These are phyloP conservation scores for Minunthozetes semirufus DNA, from an alignment of 2,888 invertebrate genomes.

Conservation along the genomic window DNA sequence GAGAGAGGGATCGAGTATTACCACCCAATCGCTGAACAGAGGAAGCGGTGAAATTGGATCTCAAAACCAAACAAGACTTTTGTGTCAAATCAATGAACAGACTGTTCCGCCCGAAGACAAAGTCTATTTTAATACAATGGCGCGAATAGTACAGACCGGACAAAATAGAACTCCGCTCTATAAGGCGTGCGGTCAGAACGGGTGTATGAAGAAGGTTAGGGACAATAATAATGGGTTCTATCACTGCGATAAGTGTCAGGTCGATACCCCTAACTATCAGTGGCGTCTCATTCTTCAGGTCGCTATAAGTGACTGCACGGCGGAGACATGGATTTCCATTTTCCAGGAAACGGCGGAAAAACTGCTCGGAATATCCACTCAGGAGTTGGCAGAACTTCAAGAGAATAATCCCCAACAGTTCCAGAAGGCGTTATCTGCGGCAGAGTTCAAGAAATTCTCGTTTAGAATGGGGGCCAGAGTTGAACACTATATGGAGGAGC, in stretches of 20 bases:
- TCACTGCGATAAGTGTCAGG: conserved; percentile 89
- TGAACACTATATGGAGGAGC: conserved; percentile 87
- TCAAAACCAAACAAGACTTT: background rate
- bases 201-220: conserved; percentile 90
- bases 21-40: conserved; percentile 8
- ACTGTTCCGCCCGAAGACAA: background rate
- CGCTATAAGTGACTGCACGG: conserved; percentile 77
- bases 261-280: conserved; percentile 74
- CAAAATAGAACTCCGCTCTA: conserved; percentile 17
- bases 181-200: conserved; percentile 71
- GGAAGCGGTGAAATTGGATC: background rate
- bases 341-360: conserved; percentile 73
- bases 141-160: background rate
- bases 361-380: conserved; percentile 62
- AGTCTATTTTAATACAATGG: background rate
- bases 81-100: conserved; percentile 16
- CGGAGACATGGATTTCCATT: conserved; percentile 80
- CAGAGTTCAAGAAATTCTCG: conserved; percentile 69
- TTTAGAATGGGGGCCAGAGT: conserved; percentile 80
- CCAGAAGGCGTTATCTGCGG: conserved; percentile 62
- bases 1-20: background rate
- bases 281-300: conserved; percentile 74
- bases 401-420: conserved; percentile 59
- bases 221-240: conserved; percentile 80
- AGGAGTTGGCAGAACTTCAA: conserved; percentile 65